Evolutionary conservation across 1,140 invertebrate genomes (phyloP), one percentile per base, ranked within the genome.

Genomic region (Eubasilissa regina): DNA sequence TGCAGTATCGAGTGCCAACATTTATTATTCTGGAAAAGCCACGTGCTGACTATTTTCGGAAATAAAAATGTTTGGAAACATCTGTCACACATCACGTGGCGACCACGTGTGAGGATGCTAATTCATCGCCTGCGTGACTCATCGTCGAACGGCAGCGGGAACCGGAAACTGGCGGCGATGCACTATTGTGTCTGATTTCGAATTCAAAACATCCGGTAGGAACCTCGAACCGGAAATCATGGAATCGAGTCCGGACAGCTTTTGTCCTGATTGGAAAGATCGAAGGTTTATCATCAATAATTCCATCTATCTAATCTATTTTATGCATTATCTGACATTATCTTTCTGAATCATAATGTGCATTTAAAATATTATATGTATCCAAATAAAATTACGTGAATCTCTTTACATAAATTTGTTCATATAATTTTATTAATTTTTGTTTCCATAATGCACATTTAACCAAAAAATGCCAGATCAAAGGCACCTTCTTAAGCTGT

Each of bases 141-240:
- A 51, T 51, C 48, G n/a, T n/a, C n/a, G n/a, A n/a, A n/a, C n/a
- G 44, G 8, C 45, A 8, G 66, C 44, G 17, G 17, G 19, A 48
- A 15, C 45, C 66, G 44, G 17, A 21, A 48, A 70, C 66, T 25
- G 15, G 66, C 66, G 66, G 48, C 48, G 48, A 51, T 51, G 48
- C 48, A 15, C 66, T 47, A 70, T 70, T 70, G 66, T 70, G 66
- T 70, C 66, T 15, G 66, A 51, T 70, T 70, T 70, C 13, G 66
- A 12, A 70, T 51, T 70, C 66, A 17, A 47, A 70, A 51, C 66
- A 51, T 70, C 66, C 66, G 45, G 66, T 45, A 17, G 44, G 66
- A 13, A 21, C 66, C 9, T 48, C 19, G 45, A 70, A n/a, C 66
- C 13, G 66, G 66, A 70, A 19, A 47, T 70, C 4, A 70, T 47